Base-by-base conservation (phyloP, 1,140 invertebrate genomes). In the Manduca sexta region DNA sequence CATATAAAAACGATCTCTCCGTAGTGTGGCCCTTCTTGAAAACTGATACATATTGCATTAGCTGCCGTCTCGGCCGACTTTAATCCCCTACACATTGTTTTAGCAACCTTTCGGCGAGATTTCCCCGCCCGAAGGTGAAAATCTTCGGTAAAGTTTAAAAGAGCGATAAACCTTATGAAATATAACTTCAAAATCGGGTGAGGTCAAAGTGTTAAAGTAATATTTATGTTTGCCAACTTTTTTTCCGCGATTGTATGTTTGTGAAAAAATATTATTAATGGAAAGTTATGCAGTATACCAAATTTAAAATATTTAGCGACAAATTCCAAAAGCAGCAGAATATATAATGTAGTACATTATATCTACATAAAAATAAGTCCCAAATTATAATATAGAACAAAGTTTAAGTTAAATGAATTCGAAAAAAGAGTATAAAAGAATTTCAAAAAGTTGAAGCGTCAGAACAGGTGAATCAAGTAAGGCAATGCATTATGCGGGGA, bases 1-100 rank as follows among this genome's bases (percentile, higher is more conserved):
- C 4, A 26, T 8, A n/a, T 35, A 31, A 2, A 21, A 14, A 51
- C 12, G 41, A 45, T 45, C 44, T 33, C 29, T 31, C 21, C 7
- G 52, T 26, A 26, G 21, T 26, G 21, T 8, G 21, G 21, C 21
- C 45, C 49, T 42, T n/a, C 30, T 49, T 38, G 49, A 59, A 34
- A 62, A 47, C 60, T 67, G 56, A 72, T 72, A 65, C 66, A 69
- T 69, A 72, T 67, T 72, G 56, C 61, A 73, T 73, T 65, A 73
- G 59, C 44, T 33, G 43, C 52, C 33, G 53, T 64, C 59, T 55
- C 41, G 33, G 12, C n/a, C 38, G 13, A 49, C 46, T 51, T 59
- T 64, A 46, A 64, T 60, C 55, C 46, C 29, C 38, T 17, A 51
- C 52, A 61, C 63, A 54, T 52, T 62, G 59, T 56, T 60, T 49